These are phyloP conservation scores for Siphonodentalium dalli DNA, from an alignment of 2,888 invertebrate species.

Conservation along the genomic window DNA sequence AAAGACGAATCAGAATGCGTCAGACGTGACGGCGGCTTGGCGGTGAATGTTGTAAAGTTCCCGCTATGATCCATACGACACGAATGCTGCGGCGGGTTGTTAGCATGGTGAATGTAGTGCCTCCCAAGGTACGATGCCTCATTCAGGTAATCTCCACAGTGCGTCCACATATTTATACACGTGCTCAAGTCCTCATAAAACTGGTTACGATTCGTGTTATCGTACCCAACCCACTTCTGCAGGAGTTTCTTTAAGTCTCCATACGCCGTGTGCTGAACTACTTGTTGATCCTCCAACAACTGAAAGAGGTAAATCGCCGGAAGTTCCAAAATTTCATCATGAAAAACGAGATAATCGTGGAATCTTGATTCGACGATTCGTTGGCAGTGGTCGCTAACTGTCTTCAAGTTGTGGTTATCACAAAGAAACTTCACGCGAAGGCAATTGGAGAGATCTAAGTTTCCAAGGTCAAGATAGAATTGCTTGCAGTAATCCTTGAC, in stretches of 20 bases:
- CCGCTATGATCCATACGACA: constrained; percentile 17
- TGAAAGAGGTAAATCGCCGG: constrained; percentile 47
- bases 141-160: constrained; percentile 36
- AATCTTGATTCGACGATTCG: constrained; percentile 57
- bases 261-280: constrained; percentile 52
- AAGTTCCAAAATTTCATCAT: constrained; percentile 57
- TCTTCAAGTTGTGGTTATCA: constrained; percentile 55
- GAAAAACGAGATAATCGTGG: constrained; percentile 56
- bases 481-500: constrained; percentile 58
- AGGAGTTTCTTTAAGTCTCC: constrained; percentile 49
- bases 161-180: constrained; percentile 50
- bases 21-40: neutral
- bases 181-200: constrained; percentile 39
- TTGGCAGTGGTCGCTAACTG: constrained; percentile 48
- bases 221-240: constrained; percentile 53
- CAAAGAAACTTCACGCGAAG: constrained; percentile 50
- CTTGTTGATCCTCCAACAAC: constrained; percentile 49
- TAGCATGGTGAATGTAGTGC: too few species aligned
- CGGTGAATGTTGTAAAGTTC: constrained; percentile 4
- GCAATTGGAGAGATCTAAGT: constrained; percentile 57
- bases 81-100: too few species aligned
- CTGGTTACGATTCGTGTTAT: constrained; percentile 34
- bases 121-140: constrained; percentile 35
- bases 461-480: constrained; percentile 57
- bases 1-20: too few species aligned